phyloP scores from a whole-genome alignment of 2,888 invertebrate genomes.

The Habroteleia sp. region DNA sequence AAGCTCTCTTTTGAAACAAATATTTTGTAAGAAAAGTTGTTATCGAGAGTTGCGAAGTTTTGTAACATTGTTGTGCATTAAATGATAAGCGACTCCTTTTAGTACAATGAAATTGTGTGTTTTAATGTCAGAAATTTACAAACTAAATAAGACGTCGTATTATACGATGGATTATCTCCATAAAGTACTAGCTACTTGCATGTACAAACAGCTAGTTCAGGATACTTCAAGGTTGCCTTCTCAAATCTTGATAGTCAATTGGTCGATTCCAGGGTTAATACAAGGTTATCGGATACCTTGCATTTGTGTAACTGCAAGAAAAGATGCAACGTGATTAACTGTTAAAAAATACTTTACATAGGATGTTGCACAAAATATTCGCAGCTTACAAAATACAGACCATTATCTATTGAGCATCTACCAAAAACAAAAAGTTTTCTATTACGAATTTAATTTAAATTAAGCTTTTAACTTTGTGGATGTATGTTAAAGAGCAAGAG shows the following conservation, averaged over 20 bases:
- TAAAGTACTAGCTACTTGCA: conserved; percentile 50
- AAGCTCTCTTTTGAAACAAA: not conserved
- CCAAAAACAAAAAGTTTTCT: no score
- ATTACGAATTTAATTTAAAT: no score
- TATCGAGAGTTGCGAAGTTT: conserved; percentile 5
- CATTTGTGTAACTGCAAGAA: conserved; percentile 47
- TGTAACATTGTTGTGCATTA: not conserved
- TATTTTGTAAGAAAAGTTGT: conserved; percentile 1
- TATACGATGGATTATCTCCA: conserved; percentile 53
- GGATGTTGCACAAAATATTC: conserved; percentile 33
- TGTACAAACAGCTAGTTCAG: conserved; percentile 36
- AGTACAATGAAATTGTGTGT: conserved; percentile 4
- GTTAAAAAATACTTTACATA: conserved; percentile 41
- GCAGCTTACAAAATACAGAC: conserved; percentile 7
- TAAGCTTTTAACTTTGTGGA: no score
- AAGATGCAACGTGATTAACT: conserved; percentile 43
- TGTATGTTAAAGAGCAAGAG: no score
- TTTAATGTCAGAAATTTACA: conserved; percentile 31
- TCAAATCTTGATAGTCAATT: conserved; percentile 59
- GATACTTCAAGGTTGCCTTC: conserved; percentile 50
- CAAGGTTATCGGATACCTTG: conserved; percentile 58
- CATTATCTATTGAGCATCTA: no score
- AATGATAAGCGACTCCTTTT: conserved; percentile 5
- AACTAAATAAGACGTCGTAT: conserved; percentile 45
- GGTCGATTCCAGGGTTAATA: conserved; percentile 57